A percentile compares a stretch with the other conserved stretches of the same genome.
These are phyloP conservation scores for Triplophysa tibetana DNA, from an alignment of 2,113 vertebrate species.

Conservation along the genomic window DNA sequence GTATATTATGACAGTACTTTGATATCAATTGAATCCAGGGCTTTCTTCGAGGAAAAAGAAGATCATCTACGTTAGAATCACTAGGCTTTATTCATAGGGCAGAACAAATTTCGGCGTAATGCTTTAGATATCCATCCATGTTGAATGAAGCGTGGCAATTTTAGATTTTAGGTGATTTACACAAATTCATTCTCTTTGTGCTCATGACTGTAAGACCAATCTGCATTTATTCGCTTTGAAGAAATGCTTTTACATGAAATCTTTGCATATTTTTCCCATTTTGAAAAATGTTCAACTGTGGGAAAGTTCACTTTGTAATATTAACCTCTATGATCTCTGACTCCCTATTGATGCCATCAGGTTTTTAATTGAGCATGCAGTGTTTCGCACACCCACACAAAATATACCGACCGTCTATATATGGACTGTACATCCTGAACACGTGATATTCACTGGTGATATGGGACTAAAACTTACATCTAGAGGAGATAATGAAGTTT, in stretches of 20 bases:
- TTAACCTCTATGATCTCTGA: neutral
- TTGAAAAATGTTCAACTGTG: neutral
- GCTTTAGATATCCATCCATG: too few species aligned
- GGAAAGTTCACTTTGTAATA: neutral
- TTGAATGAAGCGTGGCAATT: too few species aligned
- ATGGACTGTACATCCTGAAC: constrained; percentile 1
- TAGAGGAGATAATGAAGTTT: constrained; percentile 42
- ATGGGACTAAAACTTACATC: constrained; percentile 8
- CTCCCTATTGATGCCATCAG: constrained; percentile 1
- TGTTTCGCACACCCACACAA: constrained; percentile 10
- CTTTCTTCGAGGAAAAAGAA: neutral
- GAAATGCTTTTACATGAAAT: too few species aligned
- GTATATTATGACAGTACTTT: neutral
- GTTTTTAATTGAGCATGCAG: constrained; percentile 6
- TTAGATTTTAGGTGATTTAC: too few species aligned
- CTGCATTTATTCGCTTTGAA: too few species aligned
- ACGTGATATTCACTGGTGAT: constrained; percentile 13
- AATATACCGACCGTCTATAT: neutral
- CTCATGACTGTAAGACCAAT: too few species aligned
- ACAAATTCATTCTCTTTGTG: too few species aligned
- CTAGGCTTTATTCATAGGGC: too few species aligned
- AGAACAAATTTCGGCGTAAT: too few species aligned
- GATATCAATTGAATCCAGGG: neutral
- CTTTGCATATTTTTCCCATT: too few species aligned
- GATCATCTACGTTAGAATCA: neutral